Evolutionary conservation across 2,888 invertebrate species (phyloP), one percentile per base, ranked within the genome.

Genomic region (Cataglyphis livida): DNA sequence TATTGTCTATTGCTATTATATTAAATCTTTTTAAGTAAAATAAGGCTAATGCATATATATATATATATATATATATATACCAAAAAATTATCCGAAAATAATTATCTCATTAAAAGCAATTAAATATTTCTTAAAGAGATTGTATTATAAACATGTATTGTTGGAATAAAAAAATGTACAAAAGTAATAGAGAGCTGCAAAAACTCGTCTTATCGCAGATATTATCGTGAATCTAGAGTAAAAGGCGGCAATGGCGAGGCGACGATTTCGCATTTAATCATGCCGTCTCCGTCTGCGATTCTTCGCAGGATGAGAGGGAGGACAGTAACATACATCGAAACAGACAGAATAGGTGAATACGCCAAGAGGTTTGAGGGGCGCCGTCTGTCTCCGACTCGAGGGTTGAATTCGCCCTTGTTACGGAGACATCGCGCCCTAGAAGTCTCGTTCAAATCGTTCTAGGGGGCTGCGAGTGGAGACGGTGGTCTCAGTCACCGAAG

Each of bases 361-460:
- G 76, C 66, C 83, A 38, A 64, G 41, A 32, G 57, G 48, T 76
- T 35, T 18, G 68, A 62, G 64, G 35, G 61, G 78, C 82, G 35
- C 87, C 78, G 76, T 83, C 85, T 87, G 85, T 75, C 85, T 59
- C 44, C 82, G 85, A 28, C 75, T 84, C 82, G 76, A 73, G 84
- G 84, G 84, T 81, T 84, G 88, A 87, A 85, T 85, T 87, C 87
- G 74, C 83, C 76, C 90, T 90, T 90, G 88, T 89, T 88, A 85
- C 85, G 82, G 75, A 83, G 88, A 88, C 89, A 83, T 79, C 82
- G 79, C 61, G 73, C 79, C 61, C 81, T 87, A 83, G 70, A 87
- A 87, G 87, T 90, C 90, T 89, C 89, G 84, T 86, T 89, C 87
- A 83, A 84, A 90, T 84, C 75, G 28, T 85, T 74, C 79, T 86